A percentile compares a stretch with the other conserved stretches of the same genome.
phyloP scores from a whole-genome alignment of 2,113 vertebrate genomes.

The Alethe castanea region DNA sequence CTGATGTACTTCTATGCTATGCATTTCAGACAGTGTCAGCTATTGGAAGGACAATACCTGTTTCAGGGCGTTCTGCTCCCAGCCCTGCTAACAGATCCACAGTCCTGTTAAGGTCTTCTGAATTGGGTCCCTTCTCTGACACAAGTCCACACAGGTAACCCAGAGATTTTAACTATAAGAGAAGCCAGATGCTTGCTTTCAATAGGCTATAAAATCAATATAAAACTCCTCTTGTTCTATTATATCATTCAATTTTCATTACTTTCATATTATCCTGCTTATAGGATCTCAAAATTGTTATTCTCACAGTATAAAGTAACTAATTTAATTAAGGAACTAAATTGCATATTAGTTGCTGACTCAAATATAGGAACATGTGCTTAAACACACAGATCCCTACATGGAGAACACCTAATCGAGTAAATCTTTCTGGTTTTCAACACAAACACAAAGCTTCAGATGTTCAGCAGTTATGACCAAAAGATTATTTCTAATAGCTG shows the following conservation, averaged over 20 bases:
- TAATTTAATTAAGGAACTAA: neutral
- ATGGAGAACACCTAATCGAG: neutral
- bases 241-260: neutral
- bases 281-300: neutral
- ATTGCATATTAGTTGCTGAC: neutral
- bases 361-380: neutral
- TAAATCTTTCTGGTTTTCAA: neutral
- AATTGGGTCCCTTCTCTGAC: slow-evolving; percentile 87
- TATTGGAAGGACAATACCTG: slow-evolving; percentile 70
- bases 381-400: neutral
- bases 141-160: slow-evolving; percentile 92
- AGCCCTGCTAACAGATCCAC: slow-evolving; percentile 94
- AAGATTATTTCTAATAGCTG: neutral
- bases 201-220: neutral
- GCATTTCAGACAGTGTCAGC: neutral
- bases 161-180: slow-evolving; percentile 85
- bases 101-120: slow-evolving; percentile 93
- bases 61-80: slow-evolving; percentile 91
- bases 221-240: neutral
- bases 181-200: neutral
- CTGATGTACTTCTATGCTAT: neutral
- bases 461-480: neutral
- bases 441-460: neutral
- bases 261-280: neutral
- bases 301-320: neutral